A percentile compares a stretch with the other conserved stretches of the same genome.
Evolutionary conservation across 2,888 invertebrate genomes (phyloP).

Genomic region (Clivina fossor): DNA sequence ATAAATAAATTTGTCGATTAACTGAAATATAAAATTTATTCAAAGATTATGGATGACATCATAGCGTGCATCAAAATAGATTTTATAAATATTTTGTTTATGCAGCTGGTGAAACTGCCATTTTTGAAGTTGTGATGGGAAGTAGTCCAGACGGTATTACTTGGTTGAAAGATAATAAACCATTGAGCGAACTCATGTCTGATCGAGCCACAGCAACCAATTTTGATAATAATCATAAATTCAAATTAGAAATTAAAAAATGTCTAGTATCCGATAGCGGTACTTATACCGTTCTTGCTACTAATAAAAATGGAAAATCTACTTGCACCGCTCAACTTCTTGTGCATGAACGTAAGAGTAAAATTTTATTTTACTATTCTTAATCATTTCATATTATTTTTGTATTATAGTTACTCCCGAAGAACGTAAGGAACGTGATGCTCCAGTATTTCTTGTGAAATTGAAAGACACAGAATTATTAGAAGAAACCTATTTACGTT

Average conservation of each 20-base stretch:
- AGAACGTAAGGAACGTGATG: conserved; percentile 68
- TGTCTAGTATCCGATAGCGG: conserved; percentile 79
- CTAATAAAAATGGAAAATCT: conserved; percentile 76
- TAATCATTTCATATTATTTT: conserved; percentile 16
- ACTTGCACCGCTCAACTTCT: conserved; percentile 86
- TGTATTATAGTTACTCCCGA: conserved; percentile 45
- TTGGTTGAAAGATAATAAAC: conserved; percentile 88
- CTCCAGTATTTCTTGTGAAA: conserved; percentile 82
- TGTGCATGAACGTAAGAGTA: conserved; percentile 78
- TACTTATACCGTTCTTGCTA: conserved; percentile 86
- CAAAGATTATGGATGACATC: too few species aligned
- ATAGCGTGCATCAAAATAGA: conserved; percentile 2
- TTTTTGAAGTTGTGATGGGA: conserved; percentile 76
- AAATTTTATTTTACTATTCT: not conserved
- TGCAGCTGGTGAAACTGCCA: conserved; percentile 79
- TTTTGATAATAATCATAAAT: conserved; percentile 62
- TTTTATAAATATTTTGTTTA: conserved; percentile 17
- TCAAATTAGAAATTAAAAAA: conserved; percentile 74
- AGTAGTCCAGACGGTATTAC: conserved; percentile 67
- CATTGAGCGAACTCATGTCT: conserved; percentile 69
- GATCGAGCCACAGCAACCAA: conserved; percentile 69
- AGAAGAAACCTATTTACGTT: conserved; percentile 82
- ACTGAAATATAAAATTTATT: too few species aligned
- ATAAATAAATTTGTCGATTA: conserved; percentile 14
- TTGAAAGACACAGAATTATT: conserved; percentile 86